A percentile compares a stretch with the other conserved stretches of the same genome.
These are phyloP conservation scores for Gastracanthus pulcherrimus DNA, from an alignment of 2,888 invertebrate species.

Conservation along the genomic window DNA sequence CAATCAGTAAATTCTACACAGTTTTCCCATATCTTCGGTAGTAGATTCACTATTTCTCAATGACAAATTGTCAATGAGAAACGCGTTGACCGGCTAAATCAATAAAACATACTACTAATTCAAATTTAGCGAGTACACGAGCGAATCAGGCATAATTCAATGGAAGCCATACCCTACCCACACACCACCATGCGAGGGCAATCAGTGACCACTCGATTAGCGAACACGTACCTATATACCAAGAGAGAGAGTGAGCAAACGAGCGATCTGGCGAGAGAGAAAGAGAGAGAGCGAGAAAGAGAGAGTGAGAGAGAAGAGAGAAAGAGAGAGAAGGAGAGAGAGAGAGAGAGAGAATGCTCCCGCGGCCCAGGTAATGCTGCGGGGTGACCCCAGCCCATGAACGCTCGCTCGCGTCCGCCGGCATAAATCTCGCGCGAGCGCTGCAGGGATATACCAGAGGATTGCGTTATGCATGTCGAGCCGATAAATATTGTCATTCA, in stretches of 20 bases:
- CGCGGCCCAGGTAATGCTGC: neutral
- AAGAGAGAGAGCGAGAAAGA: neutral
- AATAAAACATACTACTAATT: neutral
- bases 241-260: too few species aligned
- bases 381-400: neutral
- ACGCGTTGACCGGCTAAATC: neutral
- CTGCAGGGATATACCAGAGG: neutral
- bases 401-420: neutral
- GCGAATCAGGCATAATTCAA: neutral
- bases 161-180: too few species aligned
- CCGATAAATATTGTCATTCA: slow-evolving; percentile 38
- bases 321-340: neutral
- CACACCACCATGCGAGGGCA: neutral
- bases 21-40: too few species aligned
- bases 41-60: too few species aligned
- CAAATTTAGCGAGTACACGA: neutral
- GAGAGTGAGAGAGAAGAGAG: neutral
- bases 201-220: neutral
- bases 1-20: too few species aligned
- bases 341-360: neutral
- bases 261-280: neutral
- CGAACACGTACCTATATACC: neutral
- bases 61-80: neutral
- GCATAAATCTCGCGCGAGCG: neutral
- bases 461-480: slow-evolving; percentile 5